Conservation (phyloP, 1,140 invertebrate genomes). For the Carposina sasakii region DNA sequence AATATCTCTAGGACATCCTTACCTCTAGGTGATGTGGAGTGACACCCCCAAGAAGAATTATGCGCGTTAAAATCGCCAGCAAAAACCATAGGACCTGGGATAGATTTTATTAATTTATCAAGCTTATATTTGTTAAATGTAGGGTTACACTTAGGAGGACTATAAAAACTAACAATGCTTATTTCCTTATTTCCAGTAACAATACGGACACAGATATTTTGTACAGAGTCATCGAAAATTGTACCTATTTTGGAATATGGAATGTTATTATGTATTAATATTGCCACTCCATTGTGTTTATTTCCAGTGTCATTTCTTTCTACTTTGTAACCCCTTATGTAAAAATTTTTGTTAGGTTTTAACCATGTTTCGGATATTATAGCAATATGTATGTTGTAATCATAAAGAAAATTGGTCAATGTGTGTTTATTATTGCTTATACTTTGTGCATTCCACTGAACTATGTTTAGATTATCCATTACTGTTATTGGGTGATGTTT, state of each 20-base stretch:
- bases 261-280: conserved; percentile 23
- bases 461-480: conserved; percentile 12
- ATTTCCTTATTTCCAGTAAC: conserved; percentile 10
- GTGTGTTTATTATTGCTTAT: conserved; percentile 12
- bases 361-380: conserved; percentile 21
- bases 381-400: conserved; percentile 16
- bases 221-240: not conserved
- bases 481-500: too few relatives aligned
- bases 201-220: not conserved
- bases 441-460: conserved; percentile 26
- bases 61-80: conserved; percentile 25
- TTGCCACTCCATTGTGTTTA: conserved; percentile 24
- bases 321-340: conserved; percentile 14
- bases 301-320: conserved; percentile 21
- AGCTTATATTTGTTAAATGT: conserved; percentile 15
- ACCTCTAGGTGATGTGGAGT: conserved; percentile 4
- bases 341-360: conserved; percentile 12
- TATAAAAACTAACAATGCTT: conserved; percentile 11
- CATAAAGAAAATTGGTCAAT: conserved; percentile 16
- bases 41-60: conserved; percentile 19
- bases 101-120: conserved; percentile 15
- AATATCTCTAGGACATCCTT: conserved; percentile 3
- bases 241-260: not conserved
- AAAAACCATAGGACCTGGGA: conserved; percentile 21
- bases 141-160: conserved; percentile 11